These are phyloP conservation scores for Saturnia japonica DNA, from an alignment of 2,888 invertebrate species.

Conservation along the genomic window DNA sequence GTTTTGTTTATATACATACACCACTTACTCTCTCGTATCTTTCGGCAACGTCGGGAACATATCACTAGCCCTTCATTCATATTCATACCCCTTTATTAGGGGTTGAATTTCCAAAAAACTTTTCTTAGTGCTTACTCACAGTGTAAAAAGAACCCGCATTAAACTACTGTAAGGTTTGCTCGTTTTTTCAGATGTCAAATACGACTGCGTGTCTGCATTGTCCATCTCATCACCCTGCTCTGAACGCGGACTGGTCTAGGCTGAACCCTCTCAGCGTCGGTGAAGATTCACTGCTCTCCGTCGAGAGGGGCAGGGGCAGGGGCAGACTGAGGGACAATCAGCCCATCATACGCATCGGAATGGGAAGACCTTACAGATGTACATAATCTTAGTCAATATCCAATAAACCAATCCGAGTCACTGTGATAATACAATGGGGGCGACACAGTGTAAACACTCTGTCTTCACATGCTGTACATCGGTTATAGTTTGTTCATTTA, in stretches of 20 bases:
- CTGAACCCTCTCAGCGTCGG: background rate
- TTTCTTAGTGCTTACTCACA: too few species aligned
- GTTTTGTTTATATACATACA: background rate
- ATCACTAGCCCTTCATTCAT: too few species aligned
- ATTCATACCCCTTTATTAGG: too few species aligned
- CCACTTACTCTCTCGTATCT: too few species aligned
- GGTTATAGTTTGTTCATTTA: too few species aligned
- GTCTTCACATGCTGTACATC: too few species aligned
- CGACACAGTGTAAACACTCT: background rate
- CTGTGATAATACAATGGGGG: background rate
- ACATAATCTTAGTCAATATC: background rate
- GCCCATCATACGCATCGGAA: conserved; percentile 30
- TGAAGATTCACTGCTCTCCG: conserved; percentile 26
- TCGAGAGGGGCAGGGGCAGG: conserved; percentile 26
- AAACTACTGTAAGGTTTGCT: too few species aligned
- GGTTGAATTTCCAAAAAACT: too few species aligned
- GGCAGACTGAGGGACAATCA: conserved; percentile 21
- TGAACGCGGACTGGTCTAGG: background rate
- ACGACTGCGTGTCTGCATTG: background rate
- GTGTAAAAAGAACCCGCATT: too few species aligned
- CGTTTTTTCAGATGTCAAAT: background rate
- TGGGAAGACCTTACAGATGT: conserved; percentile 34
- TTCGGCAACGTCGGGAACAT: too few species aligned
- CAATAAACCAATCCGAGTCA: background rate
- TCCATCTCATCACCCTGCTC: background rate